A percentile compares a stretch with the other conserved stretches of the same genome.
Evolutionary conservation across 2,797 vertebrate genomes (phyloP).

Genomic region (Neosilurus hyrtlii): DNA sequence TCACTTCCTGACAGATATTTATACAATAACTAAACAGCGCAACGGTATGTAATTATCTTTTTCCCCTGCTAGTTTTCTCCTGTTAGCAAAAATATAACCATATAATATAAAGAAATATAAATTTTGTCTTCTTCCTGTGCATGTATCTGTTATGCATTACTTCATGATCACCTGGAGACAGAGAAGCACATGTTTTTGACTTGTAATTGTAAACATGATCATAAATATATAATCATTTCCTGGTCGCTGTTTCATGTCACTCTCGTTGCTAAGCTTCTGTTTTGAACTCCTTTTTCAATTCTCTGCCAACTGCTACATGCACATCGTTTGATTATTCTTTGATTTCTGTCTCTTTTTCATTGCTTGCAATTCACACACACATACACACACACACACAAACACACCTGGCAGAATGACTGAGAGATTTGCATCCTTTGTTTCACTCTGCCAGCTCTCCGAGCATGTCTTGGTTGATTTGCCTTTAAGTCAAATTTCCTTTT

Average conservation of each 20-base stretch:
- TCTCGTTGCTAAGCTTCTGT: background rate
- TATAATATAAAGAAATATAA: background rate
- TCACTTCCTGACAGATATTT: no score
- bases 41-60: no score
- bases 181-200: background rate
- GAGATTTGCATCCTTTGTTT: constrained; percentile 22
- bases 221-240: background rate
- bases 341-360: constrained; percentile 7
- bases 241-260: background rate
- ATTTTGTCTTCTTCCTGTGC: background rate
- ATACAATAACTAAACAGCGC: no score
- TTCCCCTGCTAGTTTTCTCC: no score
- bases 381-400: constrained; percentile 16
- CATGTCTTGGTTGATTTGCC: background rate
- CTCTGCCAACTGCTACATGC: background rate
- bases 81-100: background rate
- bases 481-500: constrained; percentile 4
- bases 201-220: background rate
- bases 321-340: background rate
- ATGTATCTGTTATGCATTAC: no score
- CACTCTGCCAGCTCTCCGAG: constrained; percentile 5
- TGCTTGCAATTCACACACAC: background rate
- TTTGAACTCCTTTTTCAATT: constrained; percentile 1
- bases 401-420: constrained; percentile 17
- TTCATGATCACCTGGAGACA: background rate